Base-by-base conservation (phyloP, 1,140 invertebrate species). In the Zaprionus ornatus region DNA sequence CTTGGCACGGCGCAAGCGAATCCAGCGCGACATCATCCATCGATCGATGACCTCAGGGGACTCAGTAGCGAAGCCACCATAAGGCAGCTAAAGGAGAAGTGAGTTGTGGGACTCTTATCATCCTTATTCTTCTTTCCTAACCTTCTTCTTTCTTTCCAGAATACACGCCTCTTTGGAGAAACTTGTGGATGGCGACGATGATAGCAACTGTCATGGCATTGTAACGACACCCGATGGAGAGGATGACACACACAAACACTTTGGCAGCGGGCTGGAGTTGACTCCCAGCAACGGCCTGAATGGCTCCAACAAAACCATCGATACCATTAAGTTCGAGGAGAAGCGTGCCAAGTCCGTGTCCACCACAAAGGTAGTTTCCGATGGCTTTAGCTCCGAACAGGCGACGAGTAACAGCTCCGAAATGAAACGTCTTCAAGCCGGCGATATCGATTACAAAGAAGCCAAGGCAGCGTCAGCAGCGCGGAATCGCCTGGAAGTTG, bases 161-260 rank as follows among this genome's bases (percentile, higher is more conserved):
- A 90, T 95, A 55, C 93, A 94, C 77, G 95, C 94, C 79, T 95
- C 95, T 9, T 93, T 95, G 84, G 95, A 96, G 87, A 95, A 96
- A 79, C 93, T 95, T 77, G 95, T 95, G 35, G 94, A 94, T 73
- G 93, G 93, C 72, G 77, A 84, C 21, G 93, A 93, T 79, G 93
- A 91, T 9, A 95, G 96, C 81, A 81, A 67, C 29, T 75, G 73
- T 27, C 67, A 80, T 56, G 96, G 96, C 3, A 87, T 97, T 68
- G 96, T 97, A 15, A 97, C 96, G 50, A 96, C 96, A 92, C 96
- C 96, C 0, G 96, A 97, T 87, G 95, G 95, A 0, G 96, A 96
- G 71, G 95, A 95, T 4, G 95, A 96, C 45, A 78, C 91, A 59
- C 87, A 88, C 48, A 77, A 77, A 29, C 80, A 82, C 17, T 84